Conservation (phyloP, 2,888 invertebrate species). For the Pseudoips prasinana region DNA sequence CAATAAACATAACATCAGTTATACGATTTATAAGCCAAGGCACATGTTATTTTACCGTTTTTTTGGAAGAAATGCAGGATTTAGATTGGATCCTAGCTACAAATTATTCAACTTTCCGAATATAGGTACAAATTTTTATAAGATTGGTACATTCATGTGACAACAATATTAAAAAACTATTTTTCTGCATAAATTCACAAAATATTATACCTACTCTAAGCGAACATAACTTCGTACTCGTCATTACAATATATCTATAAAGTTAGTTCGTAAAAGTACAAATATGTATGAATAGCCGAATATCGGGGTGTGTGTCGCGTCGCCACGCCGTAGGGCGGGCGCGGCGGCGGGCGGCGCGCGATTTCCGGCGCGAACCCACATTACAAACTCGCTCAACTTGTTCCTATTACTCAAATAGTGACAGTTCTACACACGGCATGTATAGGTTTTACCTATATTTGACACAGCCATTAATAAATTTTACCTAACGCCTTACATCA, state of each 20-base stretch:
- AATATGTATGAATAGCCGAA: slow-evolving; percentile 60
- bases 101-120: slow-evolving; percentile 81
- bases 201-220: slow-evolving; percentile 80
- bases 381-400: slow-evolving; percentile 3
- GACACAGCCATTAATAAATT: slow-evolving; percentile 65
- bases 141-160: slow-evolving; percentile 81
- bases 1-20: slow-evolving; percentile 66
- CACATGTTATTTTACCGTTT: slow-evolving; percentile 72
- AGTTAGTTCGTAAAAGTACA: slow-evolving; percentile 74
- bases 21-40: slow-evolving; percentile 76
- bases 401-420: slow-evolving; percentile 8
- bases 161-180: slow-evolving; percentile 82
- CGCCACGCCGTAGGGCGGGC: slow-evolving; percentile 12
- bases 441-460: slow-evolving; percentile 54
- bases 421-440: slow-evolving; percentile 35
- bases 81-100: slow-evolving; percentile 81
- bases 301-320: slow-evolving; percentile 29
- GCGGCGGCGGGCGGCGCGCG: slow-evolving; percentile 18
- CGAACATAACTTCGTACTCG: slow-evolving; percentile 72
- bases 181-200: slow-evolving; percentile 79
- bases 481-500: slow-evolving; percentile 47
- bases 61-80: slow-evolving; percentile 75
- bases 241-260: slow-evolving; percentile 75
- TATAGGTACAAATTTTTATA: slow-evolving; percentile 79
- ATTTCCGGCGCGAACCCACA: not conserved